A percentile compares a stretch with the other conserved stretches of the same genome.
Evolutionary conservation across 2,113 vertebrate species (phyloP).

Genomic region (Hypomesus transpacificus): DNA sequence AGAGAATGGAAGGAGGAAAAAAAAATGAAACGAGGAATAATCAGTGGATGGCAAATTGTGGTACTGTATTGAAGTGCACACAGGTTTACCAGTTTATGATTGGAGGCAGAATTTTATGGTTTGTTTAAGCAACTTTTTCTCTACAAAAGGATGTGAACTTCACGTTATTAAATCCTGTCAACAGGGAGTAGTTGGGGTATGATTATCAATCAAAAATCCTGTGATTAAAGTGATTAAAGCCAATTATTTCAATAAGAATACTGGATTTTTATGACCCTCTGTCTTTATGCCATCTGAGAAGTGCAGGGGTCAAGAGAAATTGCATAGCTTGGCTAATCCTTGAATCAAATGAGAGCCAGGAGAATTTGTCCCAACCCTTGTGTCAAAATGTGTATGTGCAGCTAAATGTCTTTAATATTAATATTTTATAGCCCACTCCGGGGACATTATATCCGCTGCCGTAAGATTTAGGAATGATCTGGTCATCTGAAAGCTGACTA

Average conservation of each 20-base stretch:
- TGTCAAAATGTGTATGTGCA: background rate
- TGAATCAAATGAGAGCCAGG: too few species aligned
- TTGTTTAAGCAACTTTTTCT: too few species aligned
- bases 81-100: too few species aligned
- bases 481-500: background rate
- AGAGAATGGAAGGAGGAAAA: background rate
- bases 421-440: background rate
- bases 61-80: too few species aligned
- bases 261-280: too few species aligned
- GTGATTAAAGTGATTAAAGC: background rate
- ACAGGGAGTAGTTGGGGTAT: background rate
- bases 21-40: background rate
- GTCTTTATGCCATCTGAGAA: too few species aligned
- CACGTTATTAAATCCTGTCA: background rate
- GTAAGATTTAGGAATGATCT: background rate
- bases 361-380: too few species aligned
- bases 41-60: background rate
- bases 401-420: background rate
- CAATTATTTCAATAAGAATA: too few species aligned
- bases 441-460: background rate
- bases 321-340: too few species aligned
- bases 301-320: too few species aligned
- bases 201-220: background rate
- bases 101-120: too few species aligned
- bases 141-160: too few species aligned